Percentiles rank a stretch among this genome's conserved stretches.
Conservation (phyloP, 2,888 invertebrate species). For the Dorcus parallelipipedus region DNA sequence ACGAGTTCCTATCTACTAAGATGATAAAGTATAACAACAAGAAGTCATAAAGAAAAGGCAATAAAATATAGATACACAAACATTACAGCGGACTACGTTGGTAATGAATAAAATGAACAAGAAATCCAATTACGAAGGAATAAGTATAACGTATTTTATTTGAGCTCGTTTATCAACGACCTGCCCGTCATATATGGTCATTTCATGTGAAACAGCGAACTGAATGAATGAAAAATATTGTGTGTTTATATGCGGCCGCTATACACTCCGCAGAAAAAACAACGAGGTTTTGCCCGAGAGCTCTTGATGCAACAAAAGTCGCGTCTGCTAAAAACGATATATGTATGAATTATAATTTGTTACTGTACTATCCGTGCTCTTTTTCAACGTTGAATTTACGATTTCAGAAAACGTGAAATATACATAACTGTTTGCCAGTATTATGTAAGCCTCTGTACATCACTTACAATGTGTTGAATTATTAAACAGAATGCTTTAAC, state of each 20-base stretch:
- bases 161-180: constrained; percentile 17
- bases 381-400: constrained; percentile 10
- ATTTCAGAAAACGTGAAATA: constrained; percentile 2
- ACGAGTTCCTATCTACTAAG: neutral
- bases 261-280: neutral
- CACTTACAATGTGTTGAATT: constrained; percentile 11
- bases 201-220: constrained; percentile 9
- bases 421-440: constrained; percentile 9
- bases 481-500: constrained; percentile 14
- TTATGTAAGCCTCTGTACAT: neutral
- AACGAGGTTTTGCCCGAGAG: neutral
- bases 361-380: constrained; percentile 1
- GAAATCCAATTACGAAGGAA: constrained; percentile 20
- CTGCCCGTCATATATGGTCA: constrained; percentile 18
- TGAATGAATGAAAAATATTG: constrained; percentile 18
- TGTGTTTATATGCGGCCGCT: constrained; percentile 1
- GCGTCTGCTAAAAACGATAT: constrained; percentile 1
- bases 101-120: constrained; percentile 21
- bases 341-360: constrained; percentile 14
- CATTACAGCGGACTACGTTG: neutral
- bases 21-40: constrained; percentile 1
- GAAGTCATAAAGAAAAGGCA: neutral
- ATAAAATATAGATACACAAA: neutral
- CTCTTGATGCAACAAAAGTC: neutral
- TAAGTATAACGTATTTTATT: constrained; percentile 19